Evolutionary conservation across 2,797 vertebrate genomes (phyloP).

Genomic region (Phyllotis vaccarum): DNA sequence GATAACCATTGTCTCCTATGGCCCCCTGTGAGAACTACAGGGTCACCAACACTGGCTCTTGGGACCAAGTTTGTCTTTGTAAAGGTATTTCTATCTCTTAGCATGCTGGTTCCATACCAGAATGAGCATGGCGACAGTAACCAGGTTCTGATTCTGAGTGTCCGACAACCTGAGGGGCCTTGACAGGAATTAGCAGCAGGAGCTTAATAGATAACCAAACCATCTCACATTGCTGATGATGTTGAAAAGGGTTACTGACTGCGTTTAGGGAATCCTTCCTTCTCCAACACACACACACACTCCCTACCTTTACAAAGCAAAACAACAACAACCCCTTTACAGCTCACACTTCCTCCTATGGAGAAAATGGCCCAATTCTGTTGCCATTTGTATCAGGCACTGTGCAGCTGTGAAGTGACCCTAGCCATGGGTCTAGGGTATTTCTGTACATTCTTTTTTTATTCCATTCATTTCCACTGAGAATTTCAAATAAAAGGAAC

Average conservation of each 20-base stretch:
- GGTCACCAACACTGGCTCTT: rapidly evolving
- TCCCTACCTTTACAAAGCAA: rapidly evolving
- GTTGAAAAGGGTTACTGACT: not conserved
- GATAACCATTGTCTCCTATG: not conserved
- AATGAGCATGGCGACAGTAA: too few species aligned
- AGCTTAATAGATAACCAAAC: not conserved
- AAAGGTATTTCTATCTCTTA: rapidly evolving
- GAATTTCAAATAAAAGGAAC: not conserved
- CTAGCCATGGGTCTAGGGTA: not conserved
- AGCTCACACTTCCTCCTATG: not conserved
- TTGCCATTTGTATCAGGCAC: not conserved
- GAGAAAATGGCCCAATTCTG: not conserved
- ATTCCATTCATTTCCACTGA: not conserved
- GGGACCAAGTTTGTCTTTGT: rapidly evolving
- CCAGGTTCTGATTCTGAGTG: not conserved
- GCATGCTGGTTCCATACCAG: rapidly evolving
- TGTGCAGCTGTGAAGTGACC: too few species aligned
- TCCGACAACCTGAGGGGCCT: not conserved
- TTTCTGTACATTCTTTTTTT: not conserved
- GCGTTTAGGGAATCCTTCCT: not conserved
- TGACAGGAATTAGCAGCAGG: not conserved
- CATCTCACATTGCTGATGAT: not conserved
- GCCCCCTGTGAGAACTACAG: rapidly evolving
- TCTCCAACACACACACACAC: too few species aligned
- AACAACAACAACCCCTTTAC: too few species aligned